Base-by-base conservation (phyloP, 2,113 vertebrate genomes). In the Corythaixoides concolor region DNA sequence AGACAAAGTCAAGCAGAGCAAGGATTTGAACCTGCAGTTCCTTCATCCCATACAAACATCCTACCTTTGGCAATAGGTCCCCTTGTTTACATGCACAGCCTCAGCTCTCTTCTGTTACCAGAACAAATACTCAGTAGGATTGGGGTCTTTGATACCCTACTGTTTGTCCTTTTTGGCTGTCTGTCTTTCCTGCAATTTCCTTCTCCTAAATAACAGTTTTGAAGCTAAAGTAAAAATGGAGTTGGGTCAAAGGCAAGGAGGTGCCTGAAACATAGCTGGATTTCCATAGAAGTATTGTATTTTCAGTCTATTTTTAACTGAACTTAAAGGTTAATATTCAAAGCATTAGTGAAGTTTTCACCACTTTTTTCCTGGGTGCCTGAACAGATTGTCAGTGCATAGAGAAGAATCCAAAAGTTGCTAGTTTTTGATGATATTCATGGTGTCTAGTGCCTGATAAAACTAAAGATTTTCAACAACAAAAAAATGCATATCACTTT, bases 251-350 rank as follows among this genome's bases (percentile, higher is more conserved):
- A 95, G 74, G 76, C 80, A 93, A 95, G 52, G 58, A 91, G 93
- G 62, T 87, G 10, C 52, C 86, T 86, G 33, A 97, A 96, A 96
- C 15, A 17, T 96, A 95, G 21, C 64, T 94, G 85, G 83, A 97
- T 97, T 98, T 97, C 79, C 88, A 96, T 77, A 96, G 84, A 96
- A 97, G 95, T 96, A 92, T 60, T 96, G 56, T 82, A 37, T 96
- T 97, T 97, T 96, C 89, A 89, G 96, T 98, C 93, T 90, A 75
- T 94, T 97, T 98, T 96, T 96, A 66, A 79, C 77, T 33, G 88
- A 97, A 84, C 70, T 92, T 97, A 94, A 97, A 97, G 78, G 80
- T 98, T 93, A 97, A 80, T 97, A 96, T 95, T 97, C 83, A 97
- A 97, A 96, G 60, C 88, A 92, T 93, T 95, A 67, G 32, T 81